A percentile compares a stretch with the other conserved stretches of the same genome.
These are phyloP conservation scores for Onychostruthus taczanowskii DNA, from an alignment of 2,113 vertebrate species.

Conservation along the genomic window DNA sequence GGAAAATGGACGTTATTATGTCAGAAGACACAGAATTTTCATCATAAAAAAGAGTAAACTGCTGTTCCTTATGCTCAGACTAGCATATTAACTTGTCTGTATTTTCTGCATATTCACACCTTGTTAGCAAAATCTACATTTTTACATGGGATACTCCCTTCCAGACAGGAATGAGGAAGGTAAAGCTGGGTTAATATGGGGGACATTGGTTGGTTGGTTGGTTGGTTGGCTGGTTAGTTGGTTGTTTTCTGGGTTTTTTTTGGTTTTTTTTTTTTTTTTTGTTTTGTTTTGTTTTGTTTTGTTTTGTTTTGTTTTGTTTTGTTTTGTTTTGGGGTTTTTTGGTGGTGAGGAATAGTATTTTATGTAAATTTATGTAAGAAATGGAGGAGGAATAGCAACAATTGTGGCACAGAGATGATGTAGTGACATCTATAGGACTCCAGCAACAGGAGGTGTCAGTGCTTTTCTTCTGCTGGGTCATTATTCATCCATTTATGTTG, in stretches of 20 bases:
- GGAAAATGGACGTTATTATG: not conserved
- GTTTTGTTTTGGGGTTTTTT: not conserved
- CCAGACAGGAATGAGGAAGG: not conserved
- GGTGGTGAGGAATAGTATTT: not conserved
- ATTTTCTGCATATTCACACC: not conserved
- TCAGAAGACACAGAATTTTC: not conserved
- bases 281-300: too few relatives aligned
- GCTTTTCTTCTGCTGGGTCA: not conserved
- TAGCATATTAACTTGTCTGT: not conserved
- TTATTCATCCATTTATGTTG: not conserved
- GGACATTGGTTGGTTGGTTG: rapidly evolving
- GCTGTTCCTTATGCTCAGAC: rapidly evolving
- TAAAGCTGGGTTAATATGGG: not conserved
- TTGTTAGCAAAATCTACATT: not conserved
- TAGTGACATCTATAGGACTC: not conserved
- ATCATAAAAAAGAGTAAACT: not conserved
- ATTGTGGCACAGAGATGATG: not conserved
- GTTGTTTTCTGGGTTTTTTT: not conserved
- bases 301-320: too few relatives aligned
- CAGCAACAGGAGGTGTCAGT: not conserved
- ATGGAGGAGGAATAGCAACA: not conserved
- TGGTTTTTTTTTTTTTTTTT: too few relatives aligned
- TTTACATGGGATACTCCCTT: not conserved
- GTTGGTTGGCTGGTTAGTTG: not conserved
- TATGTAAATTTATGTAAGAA: not conserved